Evolutionary conservation across 2,113 vertebrate species (phyloP).

Genomic region (Cavia porcellus): DNA sequence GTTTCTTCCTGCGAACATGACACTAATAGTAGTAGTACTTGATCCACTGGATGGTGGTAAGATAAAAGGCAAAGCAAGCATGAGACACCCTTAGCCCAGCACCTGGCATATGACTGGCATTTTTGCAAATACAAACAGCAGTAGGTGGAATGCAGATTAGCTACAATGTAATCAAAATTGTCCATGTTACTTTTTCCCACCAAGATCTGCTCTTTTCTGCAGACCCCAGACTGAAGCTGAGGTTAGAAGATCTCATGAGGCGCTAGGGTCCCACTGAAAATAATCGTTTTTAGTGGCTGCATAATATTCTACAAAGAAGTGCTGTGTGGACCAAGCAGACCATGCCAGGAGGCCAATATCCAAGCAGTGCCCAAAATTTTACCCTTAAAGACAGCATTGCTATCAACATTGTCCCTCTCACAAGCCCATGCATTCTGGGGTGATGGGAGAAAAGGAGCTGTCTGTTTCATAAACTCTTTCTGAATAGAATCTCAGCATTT

Average conservation of each 20-base stretch:
- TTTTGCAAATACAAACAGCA: not conserved
- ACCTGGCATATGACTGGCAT: rapidly evolving
- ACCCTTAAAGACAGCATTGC: not conserved
- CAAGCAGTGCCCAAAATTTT: not conserved
- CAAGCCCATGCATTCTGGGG: not conserved
- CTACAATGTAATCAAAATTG: not conserved
- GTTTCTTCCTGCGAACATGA: not conserved
- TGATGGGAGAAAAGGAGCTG: not conserved
- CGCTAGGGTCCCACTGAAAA: not conserved
- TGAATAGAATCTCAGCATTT: not conserved
- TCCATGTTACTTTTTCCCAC: not conserved
- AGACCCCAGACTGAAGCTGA: not conserved
- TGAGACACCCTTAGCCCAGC: no score
- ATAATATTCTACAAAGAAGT: not conserved
- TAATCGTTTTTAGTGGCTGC: not conserved
- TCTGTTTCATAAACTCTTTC: constrained; percentile 1
- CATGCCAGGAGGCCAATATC: not conserved
- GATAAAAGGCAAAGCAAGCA: not conserved
- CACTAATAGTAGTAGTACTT: no score
- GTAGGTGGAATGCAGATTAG: not conserved
- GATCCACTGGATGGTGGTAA: not conserved
- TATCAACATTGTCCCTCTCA: not conserved
- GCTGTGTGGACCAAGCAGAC: not conserved
- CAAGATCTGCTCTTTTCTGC: not conserved
- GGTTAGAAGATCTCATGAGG: not conserved